These are phyloP conservation scores for Cetoscarus ocellatus DNA, from an alignment of 2,797 vertebrate genomes.

Conservation along the genomic window DNA sequence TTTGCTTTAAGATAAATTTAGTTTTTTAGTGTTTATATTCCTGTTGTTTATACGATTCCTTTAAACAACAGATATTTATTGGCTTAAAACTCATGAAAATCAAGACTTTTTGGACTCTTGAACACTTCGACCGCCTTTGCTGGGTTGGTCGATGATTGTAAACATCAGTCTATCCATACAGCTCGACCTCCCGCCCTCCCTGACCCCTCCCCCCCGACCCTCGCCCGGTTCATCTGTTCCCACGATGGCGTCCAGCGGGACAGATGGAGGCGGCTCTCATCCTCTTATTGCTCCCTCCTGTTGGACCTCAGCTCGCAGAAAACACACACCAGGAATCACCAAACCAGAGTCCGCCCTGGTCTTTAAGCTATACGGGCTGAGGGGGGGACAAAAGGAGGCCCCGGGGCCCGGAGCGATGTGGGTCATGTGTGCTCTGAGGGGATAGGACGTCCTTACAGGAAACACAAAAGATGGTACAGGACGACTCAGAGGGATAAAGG, in stretches of 20 bases:
- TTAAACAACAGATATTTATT: too few species aligned
- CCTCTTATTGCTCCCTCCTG: constrained; percentile 14
- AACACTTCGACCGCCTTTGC: too few species aligned
- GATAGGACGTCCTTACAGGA: constrained; percentile 10
- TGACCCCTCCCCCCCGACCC: not conserved
- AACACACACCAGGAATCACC: constrained; percentile 1
- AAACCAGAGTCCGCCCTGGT: not conserved
- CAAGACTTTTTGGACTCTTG: too few species aligned
- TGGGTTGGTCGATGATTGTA: not conserved
- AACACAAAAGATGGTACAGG: constrained; percentile 15
- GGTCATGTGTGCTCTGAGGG: constrained; percentile 18
- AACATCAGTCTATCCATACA: not conserved
- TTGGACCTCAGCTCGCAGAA: constrained; percentile 1
- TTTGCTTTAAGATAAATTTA: too few species aligned
- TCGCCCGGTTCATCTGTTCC: constrained; percentile 18
- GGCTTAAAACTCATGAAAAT: too few species aligned
- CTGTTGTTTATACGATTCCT: too few species aligned
- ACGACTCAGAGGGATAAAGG: not conserved
- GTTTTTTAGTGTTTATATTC: too few species aligned
- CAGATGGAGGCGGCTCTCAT: not conserved
- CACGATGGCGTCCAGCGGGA: not conserved
- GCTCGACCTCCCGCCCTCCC: constrained; percentile 2
- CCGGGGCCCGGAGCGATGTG: constrained; percentile 2
- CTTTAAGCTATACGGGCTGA: not conserved
- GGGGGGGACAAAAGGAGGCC: constrained; percentile 1